Base-by-base conservation (phyloP, 1,140 invertebrate genomes). In the Laodelphax striatellus region DNA sequence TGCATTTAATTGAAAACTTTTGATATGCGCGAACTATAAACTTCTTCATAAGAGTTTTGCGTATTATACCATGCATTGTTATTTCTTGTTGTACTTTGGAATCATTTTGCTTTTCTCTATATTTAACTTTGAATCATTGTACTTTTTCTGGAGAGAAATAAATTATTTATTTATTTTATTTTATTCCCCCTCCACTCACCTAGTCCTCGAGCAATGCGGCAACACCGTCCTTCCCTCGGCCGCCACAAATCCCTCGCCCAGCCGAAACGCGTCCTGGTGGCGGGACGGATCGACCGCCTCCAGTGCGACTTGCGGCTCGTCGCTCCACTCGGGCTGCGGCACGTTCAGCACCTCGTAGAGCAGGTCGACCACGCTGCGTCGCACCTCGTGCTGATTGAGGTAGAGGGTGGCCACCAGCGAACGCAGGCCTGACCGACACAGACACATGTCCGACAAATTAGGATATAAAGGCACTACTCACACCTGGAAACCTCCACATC, bases 161-260 rank as follows among this genome's bases (percentile, higher is more conserved):
- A n/a, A n/a, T n/a, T n/a, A n/a, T n/a, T n/a, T n/a, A n/a, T n/a
- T n/a, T n/a, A n/a, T n/a, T n/a, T n/a, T n/a, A n/a, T 28, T 6
- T 28, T 28, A 28, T 28, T 28, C 24, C 24, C 24, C 24, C 24
- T 28, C 24, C 6, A n/a, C 19, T 62, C 21, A 77, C 76, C 77
- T 77, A 54, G 82, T 82, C 34, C 84, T 83, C 28, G 86, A 82
- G 17, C 94, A 73, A 67, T 90, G 87, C 28, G 91, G 90, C 69
- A 96, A 73, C 62, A 95, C 82, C 17, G 79, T 81, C 58, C 81
- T 82, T 13, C 90, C 93, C 76, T 97, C 94, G 38, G 87, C 85
- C 5, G 88, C 90, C 0, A 97, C 85, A 73, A 97, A 98, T 13
- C 92, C 94, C 72, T 96, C 92, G 62, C 83, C 85, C 1, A 98